These are phyloP conservation scores for Drosophila setosimentum DNA, from an alignment of 2,888 invertebrate genomes.

Conservation along the genomic window DNA sequence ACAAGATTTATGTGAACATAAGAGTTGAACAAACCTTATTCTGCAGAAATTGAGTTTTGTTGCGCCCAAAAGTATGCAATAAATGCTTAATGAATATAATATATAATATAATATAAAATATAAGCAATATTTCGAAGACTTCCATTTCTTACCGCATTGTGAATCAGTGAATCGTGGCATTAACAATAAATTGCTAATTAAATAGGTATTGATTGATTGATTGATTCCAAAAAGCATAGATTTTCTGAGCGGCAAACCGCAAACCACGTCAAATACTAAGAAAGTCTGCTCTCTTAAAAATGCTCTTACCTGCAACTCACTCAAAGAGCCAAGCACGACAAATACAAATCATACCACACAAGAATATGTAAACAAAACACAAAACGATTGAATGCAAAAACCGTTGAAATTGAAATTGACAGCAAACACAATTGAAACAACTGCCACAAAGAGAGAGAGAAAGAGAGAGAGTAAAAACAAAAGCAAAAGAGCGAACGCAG, in stretches of 20 bases:
- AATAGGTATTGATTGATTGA: background rate
- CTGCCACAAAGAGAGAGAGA: background rate
- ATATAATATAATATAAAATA: background rate
- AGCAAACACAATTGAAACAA: conserved; percentile 45
- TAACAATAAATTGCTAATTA: background rate
- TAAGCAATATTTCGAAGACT: background rate
- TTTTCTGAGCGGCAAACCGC: background rate
- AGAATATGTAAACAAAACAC: conserved; percentile 58
- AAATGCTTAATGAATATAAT: background rate
- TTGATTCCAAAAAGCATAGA: background rate
- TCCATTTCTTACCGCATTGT: background rate
- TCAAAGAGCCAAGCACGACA: conserved; percentile 14
- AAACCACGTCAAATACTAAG: background rate
- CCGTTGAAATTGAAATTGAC: conserved; percentile 45
- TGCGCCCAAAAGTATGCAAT: conserved; percentile 23
- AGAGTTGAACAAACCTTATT: background rate
- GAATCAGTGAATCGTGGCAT: background rate
- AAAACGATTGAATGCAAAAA: conserved; percentile 46
- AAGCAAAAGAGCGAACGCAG: conserved; percentile 4
- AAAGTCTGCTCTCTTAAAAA: conserved; percentile 23
- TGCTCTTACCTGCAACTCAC: background rate
- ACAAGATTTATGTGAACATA: background rate
- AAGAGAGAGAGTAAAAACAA: background rate
- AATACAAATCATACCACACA: conserved; percentile 26
- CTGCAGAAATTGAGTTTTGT: accelerated